Conservation (phyloP, 2,113 vertebrate genomes). For the Muntiacus muntjak region DNA sequence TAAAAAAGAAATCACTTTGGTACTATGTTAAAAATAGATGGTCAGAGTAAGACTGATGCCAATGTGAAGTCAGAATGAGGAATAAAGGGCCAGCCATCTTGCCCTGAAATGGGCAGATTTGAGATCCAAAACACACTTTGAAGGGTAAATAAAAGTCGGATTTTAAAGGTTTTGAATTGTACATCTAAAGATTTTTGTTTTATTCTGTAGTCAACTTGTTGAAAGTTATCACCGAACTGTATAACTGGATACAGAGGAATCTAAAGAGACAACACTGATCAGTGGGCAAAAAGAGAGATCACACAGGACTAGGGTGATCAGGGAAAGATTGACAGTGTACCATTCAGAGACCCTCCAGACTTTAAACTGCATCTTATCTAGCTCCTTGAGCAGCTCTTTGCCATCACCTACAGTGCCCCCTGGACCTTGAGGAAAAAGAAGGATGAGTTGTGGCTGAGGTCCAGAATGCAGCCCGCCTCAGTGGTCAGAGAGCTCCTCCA, state of each 20-base stretch:
- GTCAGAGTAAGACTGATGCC: not conserved
- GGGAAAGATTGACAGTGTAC: not conserved
- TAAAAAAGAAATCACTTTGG: not conserved
- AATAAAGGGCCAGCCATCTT: not conserved
- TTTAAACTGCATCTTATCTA: not conserved
- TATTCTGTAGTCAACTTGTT: not conserved
- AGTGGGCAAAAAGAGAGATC: not conserved
- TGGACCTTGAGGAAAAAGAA: slow-evolving; percentile 37
- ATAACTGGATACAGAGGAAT: not conserved
- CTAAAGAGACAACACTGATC: not conserved
- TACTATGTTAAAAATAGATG: not conserved
- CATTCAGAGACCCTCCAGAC: not conserved
- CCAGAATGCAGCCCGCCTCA: not conserved
- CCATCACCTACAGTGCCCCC: not conserved
- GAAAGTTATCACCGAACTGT: not conserved
- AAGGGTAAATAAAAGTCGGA: not conserved
- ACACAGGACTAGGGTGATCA: not conserved
- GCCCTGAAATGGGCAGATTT: not conserved
- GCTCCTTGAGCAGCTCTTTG: not conserved
- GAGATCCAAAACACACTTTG: not conserved
- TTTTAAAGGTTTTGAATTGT: not conserved
- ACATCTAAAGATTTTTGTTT: not conserved
- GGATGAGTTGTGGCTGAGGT: not conserved
- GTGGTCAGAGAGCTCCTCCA: not conserved
- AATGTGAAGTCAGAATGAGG: fast-evolving